Conservation (phyloP, 1,140 invertebrate genomes). For the Cydia strobilella region DNA sequence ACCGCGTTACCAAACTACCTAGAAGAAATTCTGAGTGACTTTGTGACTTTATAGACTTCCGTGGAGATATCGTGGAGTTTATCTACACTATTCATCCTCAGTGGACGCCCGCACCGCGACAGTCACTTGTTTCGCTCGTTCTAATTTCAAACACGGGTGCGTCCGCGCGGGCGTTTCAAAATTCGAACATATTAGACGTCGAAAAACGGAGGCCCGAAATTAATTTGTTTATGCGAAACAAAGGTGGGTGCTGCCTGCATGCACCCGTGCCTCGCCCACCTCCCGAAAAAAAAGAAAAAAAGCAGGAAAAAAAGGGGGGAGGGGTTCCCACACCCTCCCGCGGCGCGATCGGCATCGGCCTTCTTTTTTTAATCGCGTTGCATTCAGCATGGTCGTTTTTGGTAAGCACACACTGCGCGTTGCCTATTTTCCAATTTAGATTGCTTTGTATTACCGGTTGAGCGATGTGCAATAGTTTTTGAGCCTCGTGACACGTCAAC, state of each 20-base stretch:
- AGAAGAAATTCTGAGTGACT: no score
- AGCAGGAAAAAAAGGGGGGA: conserved; percentile 64
- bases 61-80: no score
- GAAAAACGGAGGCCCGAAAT: conserved; percentile 76
- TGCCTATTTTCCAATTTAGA: conserved; percentile 80
- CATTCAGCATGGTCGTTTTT: conserved; percentile 77
- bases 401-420: conserved; percentile 79
- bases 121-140: background rate
- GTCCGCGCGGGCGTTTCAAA: conserved; percentile 42
- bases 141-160: conserved; percentile 29
- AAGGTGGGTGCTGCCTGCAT: conserved; percentile 78
- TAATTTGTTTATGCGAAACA: conserved; percentile 80
- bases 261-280: conserved; percentile 74
- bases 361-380: conserved; percentile 80
- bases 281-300: conserved; percentile 76
- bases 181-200: conserved; percentile 74
- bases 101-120: background rate
- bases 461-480: conserved; percentile 79
- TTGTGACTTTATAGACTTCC: no score
- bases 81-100: background rate
- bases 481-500: conserved; percentile 72
- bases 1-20: no score
- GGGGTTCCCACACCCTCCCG: conserved; percentile 57
- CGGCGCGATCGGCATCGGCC: conserved; percentile 77
- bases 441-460: conserved; percentile 79